phyloP scores from a whole-genome alignment of 2,888 invertebrate genomes.

The Ceramica pisi region DNA sequence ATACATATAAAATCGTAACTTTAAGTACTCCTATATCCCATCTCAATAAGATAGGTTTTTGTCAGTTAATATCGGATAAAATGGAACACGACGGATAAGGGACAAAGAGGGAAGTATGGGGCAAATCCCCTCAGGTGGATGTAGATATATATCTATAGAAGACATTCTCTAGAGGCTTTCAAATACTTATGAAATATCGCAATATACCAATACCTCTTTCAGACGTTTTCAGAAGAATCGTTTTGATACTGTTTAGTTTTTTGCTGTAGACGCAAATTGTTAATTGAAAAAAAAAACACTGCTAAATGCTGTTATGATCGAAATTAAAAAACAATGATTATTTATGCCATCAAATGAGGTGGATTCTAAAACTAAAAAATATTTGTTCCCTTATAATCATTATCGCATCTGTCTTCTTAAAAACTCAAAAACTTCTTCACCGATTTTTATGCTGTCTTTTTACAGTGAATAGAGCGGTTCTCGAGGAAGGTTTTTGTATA shows the following conservation, averaged over 20 bases:
- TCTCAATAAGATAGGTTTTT: conserved; percentile 23
- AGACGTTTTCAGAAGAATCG: conserved; percentile 3
- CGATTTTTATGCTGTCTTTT: no score
- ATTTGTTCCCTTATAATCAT: no score
- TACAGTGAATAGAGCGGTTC: no score
- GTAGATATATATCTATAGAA: conserved; percentile 6
- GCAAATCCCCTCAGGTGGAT: conserved; percentile 34
- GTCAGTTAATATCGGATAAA: conserved; percentile 38
- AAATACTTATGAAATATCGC: conserved; percentile 32
- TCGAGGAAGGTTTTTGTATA: no score
- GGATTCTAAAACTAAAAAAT: neutral
- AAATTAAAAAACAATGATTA: no score
- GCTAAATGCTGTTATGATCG: no score
- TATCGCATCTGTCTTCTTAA: no score
- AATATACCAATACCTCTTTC: neutral
- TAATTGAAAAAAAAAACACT: neutral
- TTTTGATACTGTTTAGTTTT: neutral
- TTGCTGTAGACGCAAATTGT: neutral
- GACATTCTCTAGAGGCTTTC: conserved; percentile 26
- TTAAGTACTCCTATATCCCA: neutral
- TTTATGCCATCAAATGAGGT: no score
- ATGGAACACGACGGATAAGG: conserved; percentile 18
- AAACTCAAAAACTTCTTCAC: no score
- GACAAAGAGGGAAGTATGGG: conserved; percentile 27
- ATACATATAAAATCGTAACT: conserved; percentile 5